Conservation (phyloP, 1,140 invertebrate species). For the Gonioctena quinquepunctata region DNA sequence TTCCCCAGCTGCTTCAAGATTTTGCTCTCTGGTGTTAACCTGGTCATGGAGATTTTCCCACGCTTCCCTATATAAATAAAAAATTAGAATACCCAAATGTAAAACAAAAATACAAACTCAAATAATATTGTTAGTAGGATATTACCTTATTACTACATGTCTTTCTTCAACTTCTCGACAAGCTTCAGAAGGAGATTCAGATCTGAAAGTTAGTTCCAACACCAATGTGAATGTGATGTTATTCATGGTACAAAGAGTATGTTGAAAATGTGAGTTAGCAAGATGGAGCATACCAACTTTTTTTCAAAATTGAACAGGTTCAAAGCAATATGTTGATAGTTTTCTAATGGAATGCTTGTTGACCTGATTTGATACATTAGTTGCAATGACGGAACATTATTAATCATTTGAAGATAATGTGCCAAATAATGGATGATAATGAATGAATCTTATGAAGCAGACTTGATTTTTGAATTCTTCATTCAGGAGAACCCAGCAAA, state of each 20-base stretch:
- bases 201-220: constrained; percentile 50
- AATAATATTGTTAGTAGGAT: background rate
- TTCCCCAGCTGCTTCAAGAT: constrained; percentile 89
- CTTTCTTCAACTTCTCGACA: constrained; percentile 41
- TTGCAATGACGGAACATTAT: no score
- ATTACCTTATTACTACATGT: constrained; percentile 42
- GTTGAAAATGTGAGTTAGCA: constrained; percentile 11
- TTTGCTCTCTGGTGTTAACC: constrained; percentile 82
- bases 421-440: no score
- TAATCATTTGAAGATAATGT: no score
- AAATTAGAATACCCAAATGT: background rate
- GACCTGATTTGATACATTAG: no score
- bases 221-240: constrained; percentile 35
- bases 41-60: constrained; percentile 89
- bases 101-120: background rate
- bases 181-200: constrained; percentile 39
- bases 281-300: no score
- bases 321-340: no score
- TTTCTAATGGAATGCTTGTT: no score
- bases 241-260: no score
- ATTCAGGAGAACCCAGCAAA: no score
- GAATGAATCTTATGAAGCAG: no score
- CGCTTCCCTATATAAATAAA: constrained; percentile 63
- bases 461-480: no score
- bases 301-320: no score